Conservation (phyloP, 2,797 vertebrate species). For the Eulemur rubriventer region DNA sequence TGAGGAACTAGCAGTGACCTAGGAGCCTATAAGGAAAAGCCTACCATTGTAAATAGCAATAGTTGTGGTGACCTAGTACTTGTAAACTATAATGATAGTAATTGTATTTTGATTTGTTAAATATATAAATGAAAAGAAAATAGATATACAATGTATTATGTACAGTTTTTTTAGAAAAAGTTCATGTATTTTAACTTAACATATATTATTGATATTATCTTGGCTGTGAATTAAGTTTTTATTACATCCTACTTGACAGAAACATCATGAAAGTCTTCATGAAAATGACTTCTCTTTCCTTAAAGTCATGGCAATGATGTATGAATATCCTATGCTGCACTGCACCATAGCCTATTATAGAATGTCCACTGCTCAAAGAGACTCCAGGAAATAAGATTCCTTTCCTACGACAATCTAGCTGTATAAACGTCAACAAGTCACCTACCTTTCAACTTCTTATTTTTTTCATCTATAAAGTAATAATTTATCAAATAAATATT, state of each 20-base stretch:
- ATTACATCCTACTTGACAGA: background rate
- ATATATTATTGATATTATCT: background rate
- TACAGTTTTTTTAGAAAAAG: constrained; percentile 20
- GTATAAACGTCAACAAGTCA: background rate
- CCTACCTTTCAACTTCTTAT: background rate
- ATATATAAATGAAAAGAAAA: background rate
- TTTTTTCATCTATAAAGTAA: background rate
- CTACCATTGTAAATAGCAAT: background rate
- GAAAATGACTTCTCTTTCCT: background rate
- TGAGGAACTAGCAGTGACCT: background rate
- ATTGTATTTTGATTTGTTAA: background rate
- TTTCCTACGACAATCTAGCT: background rate
- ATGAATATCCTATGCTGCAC: background rate
- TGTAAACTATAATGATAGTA: background rate
- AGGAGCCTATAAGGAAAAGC: background rate
- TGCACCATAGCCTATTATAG: background rate
- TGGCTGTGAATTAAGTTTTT: background rate
- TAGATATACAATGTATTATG: background rate
- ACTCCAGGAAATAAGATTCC: background rate
- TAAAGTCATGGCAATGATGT: background rate
- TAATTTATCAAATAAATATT: background rate
- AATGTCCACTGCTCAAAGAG: background rate
- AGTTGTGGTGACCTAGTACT: background rate
- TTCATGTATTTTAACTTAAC: background rate
- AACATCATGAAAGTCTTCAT: background rate